Conservation (phyloP, 35 echinoderm and acorn worm species). For the Heliocidaris tuberculata region DNA sequence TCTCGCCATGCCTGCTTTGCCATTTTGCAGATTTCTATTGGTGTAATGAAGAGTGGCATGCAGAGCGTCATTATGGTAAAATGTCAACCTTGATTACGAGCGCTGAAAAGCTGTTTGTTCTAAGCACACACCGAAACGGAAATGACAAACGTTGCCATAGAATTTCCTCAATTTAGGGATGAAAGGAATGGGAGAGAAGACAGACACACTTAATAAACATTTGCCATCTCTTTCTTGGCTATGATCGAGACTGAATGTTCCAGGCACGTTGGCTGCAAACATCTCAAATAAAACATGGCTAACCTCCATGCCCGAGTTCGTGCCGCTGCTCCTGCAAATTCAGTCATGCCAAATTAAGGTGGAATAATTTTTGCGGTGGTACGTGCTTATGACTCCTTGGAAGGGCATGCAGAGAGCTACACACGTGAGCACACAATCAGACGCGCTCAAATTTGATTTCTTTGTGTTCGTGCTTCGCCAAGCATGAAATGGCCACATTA, state of each 20-base stretch:
- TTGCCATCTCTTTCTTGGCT: slow-evolving; percentile 20
- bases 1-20: background rate
- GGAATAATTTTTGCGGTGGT: slow-evolving; percentile 47
- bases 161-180: slow-evolving; percentile 26
- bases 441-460: slow-evolving; percentile 49
- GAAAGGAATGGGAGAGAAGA: slow-evolving; percentile 3
- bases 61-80: slow-evolving; percentile 10
- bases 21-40: background rate
- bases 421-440: slow-evolving; percentile 52
- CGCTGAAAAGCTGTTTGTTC: slow-evolving; percentile 33
- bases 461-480: slow-evolving; percentile 52
- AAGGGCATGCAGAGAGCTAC: background rate
- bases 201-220: slow-evolving; percentile 43
- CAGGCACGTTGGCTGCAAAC: slow-evolving; percentile 26
- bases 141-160: slow-evolving; percentile 42
- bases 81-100: slow-evolving; percentile 27
- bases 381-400: slow-evolving; percentile 10
- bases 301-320: slow-evolving; percentile 20
- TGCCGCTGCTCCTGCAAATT: slow-evolving; percentile 4
- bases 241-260: background rate
- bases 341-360: slow-evolving; percentile 47
- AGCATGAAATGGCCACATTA: slow-evolving; percentile 53
- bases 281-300: slow-evolving; percentile 26
- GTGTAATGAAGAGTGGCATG: slow-evolving; percentile 19
- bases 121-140: slow-evolving; percentile 12